A percentile compares a stretch with the other conserved stretches of the same genome.
Evolutionary conservation across 2,797 vertebrate species (phyloP).

Genomic region (Muscicapa striata): DNA sequence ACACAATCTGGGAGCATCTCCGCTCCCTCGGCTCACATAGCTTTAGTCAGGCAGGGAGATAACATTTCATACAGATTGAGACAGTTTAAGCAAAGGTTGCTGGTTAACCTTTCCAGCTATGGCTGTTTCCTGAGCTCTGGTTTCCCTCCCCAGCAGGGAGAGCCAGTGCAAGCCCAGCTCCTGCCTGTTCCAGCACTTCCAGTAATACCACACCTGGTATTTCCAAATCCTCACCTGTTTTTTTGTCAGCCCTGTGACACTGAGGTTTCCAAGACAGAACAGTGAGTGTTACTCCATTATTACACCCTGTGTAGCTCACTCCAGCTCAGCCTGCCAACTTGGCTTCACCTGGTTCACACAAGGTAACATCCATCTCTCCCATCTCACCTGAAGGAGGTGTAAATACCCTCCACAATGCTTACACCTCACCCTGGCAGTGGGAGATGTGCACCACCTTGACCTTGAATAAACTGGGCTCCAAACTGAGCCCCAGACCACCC

Average conservation of each 20-base stretch:
- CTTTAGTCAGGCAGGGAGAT: slow-evolving; percentile 67
- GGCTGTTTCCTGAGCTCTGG: not conserved
- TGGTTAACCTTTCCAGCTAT: slow-evolving; percentile 52
- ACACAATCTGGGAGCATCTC: slow-evolving; percentile 72
- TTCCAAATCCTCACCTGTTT: not conserved
- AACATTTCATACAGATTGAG: slow-evolving; percentile 71
- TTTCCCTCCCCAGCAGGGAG: not conserved
- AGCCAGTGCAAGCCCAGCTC: not conserved
- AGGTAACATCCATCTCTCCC: too few species aligned
- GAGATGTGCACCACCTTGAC: rapidly evolving
- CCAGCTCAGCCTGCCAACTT: not conserved
- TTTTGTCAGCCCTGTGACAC: not conserved
- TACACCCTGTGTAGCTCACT: rapidly evolving
- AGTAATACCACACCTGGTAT: rapidly evolving
- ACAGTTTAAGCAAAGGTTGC: slow-evolving; percentile 66
- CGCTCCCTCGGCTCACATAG: slow-evolving; percentile 62
- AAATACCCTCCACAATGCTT: not conserved
- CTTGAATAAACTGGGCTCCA: not conserved
- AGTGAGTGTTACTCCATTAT: rapidly evolving
- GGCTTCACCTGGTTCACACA: not conserved
- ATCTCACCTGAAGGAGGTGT: not conserved
- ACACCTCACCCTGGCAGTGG: not conserved
- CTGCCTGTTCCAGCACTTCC: not conserved
- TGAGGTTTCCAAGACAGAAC: rapidly evolving
- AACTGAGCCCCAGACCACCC: too few species aligned